Percentiles rank a stretch among this genome's conserved stretches.
Conservation (phyloP, 2,888 invertebrate species). For the Oscheius sp. region DNA sequence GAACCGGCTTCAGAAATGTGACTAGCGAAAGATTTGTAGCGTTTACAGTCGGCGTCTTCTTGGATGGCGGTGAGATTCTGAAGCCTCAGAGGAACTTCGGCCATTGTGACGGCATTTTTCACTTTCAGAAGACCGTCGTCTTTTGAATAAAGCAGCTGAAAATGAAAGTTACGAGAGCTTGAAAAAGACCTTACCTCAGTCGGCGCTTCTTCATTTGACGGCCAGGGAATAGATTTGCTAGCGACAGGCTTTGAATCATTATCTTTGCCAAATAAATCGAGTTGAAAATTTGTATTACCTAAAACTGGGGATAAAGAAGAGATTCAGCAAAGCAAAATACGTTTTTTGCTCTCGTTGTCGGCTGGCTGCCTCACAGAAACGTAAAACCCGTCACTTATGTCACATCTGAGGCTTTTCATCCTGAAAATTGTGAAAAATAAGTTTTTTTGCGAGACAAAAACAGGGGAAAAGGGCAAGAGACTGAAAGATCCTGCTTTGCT, state of each 20-base stretch:
- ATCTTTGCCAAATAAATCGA: slow-evolving; percentile 10
- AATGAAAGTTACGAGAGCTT: background rate
- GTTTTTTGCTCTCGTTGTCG: background rate
- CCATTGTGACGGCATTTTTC: slow-evolving; percentile 12
- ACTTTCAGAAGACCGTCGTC: slow-evolving; percentile 21
- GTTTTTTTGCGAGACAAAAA: no score
- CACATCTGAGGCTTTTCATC: slow-evolving; percentile 27
- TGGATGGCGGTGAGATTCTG: background rate
- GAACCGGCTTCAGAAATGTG: slow-evolving; percentile 5
- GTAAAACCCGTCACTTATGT: slow-evolving; percentile 11
- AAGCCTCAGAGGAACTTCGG: slow-evolving; percentile 15
- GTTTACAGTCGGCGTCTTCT: slow-evolving; percentile 15
- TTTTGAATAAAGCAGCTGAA: slow-evolving; percentile 10
- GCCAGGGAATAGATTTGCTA: slow-evolving; percentile 26
- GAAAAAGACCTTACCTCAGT: slow-evolving; percentile 7
- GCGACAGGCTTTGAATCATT: slow-evolving; percentile 11
- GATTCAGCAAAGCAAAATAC: background rate
- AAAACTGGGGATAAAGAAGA: background rate
- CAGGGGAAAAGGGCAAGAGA: no score
- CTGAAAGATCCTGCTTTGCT: no score
- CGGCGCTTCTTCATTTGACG: slow-evolving; percentile 26
- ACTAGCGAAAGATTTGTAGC: slow-evolving; percentile 14
- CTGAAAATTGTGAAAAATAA: slow-evolving; percentile 4
- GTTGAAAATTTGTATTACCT: slow-evolving; percentile 11
- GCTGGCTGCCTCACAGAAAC: slow-evolving; percentile 6